Evolutionary conservation across 2,797 vertebrate species (phyloP).

Genomic region (Euphonia xanthogaster): DNA sequence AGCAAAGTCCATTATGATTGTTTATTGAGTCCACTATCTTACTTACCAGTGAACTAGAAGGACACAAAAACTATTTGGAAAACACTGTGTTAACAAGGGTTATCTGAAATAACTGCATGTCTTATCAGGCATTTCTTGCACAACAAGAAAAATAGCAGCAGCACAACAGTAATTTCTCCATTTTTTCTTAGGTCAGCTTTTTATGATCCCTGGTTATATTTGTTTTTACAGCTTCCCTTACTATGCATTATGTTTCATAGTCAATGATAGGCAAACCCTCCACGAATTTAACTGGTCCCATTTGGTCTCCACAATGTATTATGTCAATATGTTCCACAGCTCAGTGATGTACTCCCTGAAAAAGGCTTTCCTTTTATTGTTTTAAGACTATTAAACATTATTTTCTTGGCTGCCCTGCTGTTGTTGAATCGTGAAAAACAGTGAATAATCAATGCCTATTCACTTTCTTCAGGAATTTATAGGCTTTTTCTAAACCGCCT

Average conservation of each 20-base stretch:
- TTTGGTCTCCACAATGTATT: neutral
- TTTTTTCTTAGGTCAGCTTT: neutral
- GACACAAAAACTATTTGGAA: neutral
- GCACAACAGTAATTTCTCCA: neutral
- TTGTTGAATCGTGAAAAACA: neutral
- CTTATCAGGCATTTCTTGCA: neutral
- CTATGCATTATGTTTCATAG: neutral
- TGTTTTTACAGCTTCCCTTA: neutral
- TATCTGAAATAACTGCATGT: neutral
- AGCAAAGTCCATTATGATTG: neutral
- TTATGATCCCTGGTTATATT: neutral
- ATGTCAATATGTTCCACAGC: neutral
- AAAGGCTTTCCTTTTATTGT: neutral
- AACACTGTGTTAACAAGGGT: neutral
- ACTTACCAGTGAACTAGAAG: neutral
- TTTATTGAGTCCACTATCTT: neutral
- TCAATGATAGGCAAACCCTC: neutral
- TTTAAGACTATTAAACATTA: constrained; percentile 7
- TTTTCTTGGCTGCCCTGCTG: constrained; percentile 2
- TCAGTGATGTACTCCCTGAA: neutral
- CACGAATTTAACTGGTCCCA: neutral
- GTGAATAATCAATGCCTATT: constrained; percentile 50
- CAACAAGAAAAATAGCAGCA: neutral
- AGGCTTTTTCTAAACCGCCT: constrained; percentile 1
- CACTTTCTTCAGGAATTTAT: constrained; percentile 13